A percentile compares a stretch with the other conserved stretches of the same genome.
Evolutionary conservation across 2,888 invertebrate species (phyloP).

Genomic region (Morinoia aosen): DNA sequence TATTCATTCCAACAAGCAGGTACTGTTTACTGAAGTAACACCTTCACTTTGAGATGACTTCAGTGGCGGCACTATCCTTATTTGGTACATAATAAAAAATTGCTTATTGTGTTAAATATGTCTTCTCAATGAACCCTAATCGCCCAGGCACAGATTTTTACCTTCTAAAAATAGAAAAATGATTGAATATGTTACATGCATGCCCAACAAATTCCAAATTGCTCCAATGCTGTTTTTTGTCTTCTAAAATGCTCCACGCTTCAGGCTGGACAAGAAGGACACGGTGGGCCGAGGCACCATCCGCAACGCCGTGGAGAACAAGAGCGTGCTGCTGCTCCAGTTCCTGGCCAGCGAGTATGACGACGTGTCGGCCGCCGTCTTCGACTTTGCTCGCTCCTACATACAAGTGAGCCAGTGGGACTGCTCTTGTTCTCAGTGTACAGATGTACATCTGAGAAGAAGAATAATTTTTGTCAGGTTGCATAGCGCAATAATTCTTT

Average conservation of each 20-base stretch:
- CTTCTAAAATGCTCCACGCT: not conserved
- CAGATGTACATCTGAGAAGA: not conserved
- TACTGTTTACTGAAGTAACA: too few species aligned
- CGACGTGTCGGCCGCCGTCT: slow-evolving; percentile 74
- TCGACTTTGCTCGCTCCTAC: slow-evolving; percentile 74
- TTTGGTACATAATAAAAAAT: too few species aligned
- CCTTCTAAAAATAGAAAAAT: not conserved
- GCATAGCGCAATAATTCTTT: not conserved
- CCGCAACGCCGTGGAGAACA: slow-evolving; percentile 71
- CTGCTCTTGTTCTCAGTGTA: slow-evolving; percentile 19
- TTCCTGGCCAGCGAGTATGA: slow-evolving; percentile 74
- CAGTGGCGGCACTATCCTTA: too few species aligned
- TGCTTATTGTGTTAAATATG: too few species aligned
- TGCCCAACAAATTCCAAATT: not conserved
- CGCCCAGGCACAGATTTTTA: too few species aligned
- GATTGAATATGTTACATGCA: not conserved
- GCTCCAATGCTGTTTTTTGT: not conserved
- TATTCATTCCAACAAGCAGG: too few species aligned
- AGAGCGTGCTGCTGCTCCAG: slow-evolving; percentile 73
- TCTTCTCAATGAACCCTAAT: too few species aligned
- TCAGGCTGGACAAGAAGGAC: slow-evolving; percentile 68
- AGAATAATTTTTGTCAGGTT: slow-evolving; percentile 50
- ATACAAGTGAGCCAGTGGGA: slow-evolving; percentile 70
- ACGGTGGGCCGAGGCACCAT: slow-evolving; percentile 68
- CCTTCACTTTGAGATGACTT: too few species aligned